A percentile compares a stretch with the other conserved stretches of the same genome.
These are phyloP conservation scores for Lasioglossum calceatum DNA, from an alignment of 2,888 invertebrate species.

Conservation along the genomic window DNA sequence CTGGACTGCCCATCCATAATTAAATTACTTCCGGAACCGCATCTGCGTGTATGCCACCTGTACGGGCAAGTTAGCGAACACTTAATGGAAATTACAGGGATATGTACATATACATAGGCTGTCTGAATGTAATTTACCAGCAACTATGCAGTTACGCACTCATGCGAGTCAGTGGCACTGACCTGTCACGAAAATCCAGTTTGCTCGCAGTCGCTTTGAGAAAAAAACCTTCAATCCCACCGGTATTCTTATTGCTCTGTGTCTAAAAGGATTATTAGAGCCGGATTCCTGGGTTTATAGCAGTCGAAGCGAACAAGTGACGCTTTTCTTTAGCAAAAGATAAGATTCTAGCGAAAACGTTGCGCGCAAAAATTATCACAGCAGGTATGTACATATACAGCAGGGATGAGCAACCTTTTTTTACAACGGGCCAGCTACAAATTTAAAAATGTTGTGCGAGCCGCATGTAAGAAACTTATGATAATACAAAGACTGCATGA, in stretches of 20 bases:
- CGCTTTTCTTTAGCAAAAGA: not conserved
- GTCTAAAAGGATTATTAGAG: not conserved
- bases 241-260: too few relatives aligned
- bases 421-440: too few relatives aligned
- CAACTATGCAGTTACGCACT: conserved; percentile 33
- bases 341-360: not conserved
- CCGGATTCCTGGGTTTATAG: too few relatives aligned
- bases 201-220: not conserved
- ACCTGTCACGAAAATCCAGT: conserved; percentile 10
- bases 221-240: not conserved
- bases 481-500: too few relatives aligned
- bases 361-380: not conserved
- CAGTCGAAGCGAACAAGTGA: not conserved
- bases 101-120: not conserved
- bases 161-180: conserved; percentile 2
- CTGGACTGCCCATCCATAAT: conserved; percentile 44
- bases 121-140: conserved; percentile 26
- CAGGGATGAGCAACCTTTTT: too few relatives aligned
- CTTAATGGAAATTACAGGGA: conserved; percentile 52
- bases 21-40: conserved; percentile 43
- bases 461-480: too few relatives aligned
- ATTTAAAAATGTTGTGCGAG: too few relatives aligned
- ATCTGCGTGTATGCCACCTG: conserved; percentile 27
- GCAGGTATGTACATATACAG: too few relatives aligned
- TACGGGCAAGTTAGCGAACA: conserved; percentile 8